A percentile compares a stretch with the other conserved stretches of the same genome.
phyloP scores from a whole-genome alignment of 2,888 invertebrate species.

The Xanthorhoe designata region DNA sequence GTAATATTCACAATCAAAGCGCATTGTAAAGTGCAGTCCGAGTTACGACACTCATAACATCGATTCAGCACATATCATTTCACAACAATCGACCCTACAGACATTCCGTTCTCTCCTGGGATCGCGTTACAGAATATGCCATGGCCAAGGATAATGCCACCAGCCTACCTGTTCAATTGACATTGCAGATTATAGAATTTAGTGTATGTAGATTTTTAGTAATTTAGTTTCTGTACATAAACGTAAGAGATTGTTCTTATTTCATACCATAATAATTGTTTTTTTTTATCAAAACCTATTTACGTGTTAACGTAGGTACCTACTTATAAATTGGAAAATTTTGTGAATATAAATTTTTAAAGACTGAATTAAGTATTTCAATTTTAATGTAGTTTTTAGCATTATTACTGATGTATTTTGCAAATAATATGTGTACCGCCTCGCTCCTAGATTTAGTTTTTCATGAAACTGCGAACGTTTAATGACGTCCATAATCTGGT shows the following conservation, averaged over 20 bases:
- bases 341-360: too few relatives aligned
- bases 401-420: background rate
- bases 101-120: constrained; percentile 41
- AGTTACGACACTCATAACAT: constrained; percentile 26
- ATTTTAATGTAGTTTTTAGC: background rate
- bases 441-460: background rate
- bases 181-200: too few relatives aligned
- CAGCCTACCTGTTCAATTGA: background rate
- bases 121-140: constrained; percentile 44
- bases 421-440: background rate
- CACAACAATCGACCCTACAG: constrained; percentile 33
- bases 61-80: constrained; percentile 33
- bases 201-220: too few relatives aligned
- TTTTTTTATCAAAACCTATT: too few relatives aligned
- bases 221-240: too few relatives aligned
- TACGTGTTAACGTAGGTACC: too few relatives aligned
- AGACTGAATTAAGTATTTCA: background rate
- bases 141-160: constrained; percentile 27
- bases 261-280: too few relatives aligned
- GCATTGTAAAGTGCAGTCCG: constrained; percentile 21
- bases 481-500: background rate
- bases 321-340: too few relatives aligned
- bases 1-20: background rate
- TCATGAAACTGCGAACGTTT: background rate
- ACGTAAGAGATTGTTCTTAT: too few relatives aligned